Base-by-base conservation (phyloP, 2,797 vertebrate species). In the Enteromius unitaeniatus region DNA sequence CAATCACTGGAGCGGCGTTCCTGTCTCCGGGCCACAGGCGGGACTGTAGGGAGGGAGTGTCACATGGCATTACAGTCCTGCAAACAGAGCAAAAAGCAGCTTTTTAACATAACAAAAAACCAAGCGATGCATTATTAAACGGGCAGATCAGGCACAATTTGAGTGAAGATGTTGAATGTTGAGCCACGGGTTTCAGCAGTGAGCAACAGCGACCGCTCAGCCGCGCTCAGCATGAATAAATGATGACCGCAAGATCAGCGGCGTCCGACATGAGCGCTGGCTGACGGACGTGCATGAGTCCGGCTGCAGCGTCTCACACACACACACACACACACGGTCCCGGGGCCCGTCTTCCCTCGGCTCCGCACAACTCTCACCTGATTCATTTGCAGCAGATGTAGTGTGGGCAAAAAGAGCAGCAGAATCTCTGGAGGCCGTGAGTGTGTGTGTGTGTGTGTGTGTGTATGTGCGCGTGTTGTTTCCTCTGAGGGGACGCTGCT, bases 31-130 rank as follows among this genome's bases (percentile, higher is more conserved):
- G 92, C 91, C 92, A 91, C 90, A 91, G 90, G 83, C 89, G 87
- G 91, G 93, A 92, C 93, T 93, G 90, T 5, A 26, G 92, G 93
- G 94, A 95, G 82, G 37, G 86, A 91, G 89, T 93, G 94, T 94
- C 95, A 95, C 92, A 93, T 91, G 92, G 89, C 92, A 95, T 95
- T 95, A 95, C 86, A 89, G 91, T 93, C 92, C 92, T 88, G 78
- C 86, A 77, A 88, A 87, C 70, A 42, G 91, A 86, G 89, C 91
- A 91, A 92, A 94, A 94, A 93, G 91, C 84, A 88, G 80, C 90
- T 91, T 94, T 94, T 94, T 93, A 91, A 92, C 91, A 94, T 93
- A 90, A 93, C 90, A 94, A 93, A 93, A 74, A 93, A 89, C 78
- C 84, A 34, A 83, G 72, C 31, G 49, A 92, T 95, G 90, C 92